Evolutionary conservation across 2,888 invertebrate species (phyloP).

Genomic region (Thyatira batis): DNA sequence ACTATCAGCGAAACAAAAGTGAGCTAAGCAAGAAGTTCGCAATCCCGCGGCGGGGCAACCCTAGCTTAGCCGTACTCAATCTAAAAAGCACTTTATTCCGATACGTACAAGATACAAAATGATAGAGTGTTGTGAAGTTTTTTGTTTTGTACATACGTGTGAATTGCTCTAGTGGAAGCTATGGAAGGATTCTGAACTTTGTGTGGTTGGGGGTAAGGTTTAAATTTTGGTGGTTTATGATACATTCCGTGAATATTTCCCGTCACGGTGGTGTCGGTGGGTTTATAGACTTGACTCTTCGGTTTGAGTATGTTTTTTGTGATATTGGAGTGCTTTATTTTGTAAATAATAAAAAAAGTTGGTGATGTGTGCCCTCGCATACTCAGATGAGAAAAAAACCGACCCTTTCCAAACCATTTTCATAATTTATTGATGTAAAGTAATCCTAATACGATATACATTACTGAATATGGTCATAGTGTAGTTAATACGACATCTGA

Average conservation of each 20-base stretch:
- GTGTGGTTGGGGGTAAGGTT: constrained; percentile 17
- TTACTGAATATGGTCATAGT: too few relatives aligned
- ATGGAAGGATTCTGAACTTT: constrained; percentile 31
- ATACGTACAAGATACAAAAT: constrained; percentile 12
- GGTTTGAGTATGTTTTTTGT: constrained; percentile 36
- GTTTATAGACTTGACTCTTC: constrained; percentile 37
- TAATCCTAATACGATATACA: too few relatives aligned
- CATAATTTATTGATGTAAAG: too few relatives aligned
- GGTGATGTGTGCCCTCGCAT: constrained; percentile 29
- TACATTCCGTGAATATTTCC: constrained; percentile 32
- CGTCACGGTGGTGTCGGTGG: constrained; percentile 38
- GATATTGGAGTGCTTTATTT: constrained; percentile 28
- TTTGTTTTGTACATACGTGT: constrained; percentile 27
- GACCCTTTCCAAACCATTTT: too few relatives aligned
- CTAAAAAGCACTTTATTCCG: constrained; percentile 32
- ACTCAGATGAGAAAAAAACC: constrained; percentile 7
- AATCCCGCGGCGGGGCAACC: constrained; percentile 33
- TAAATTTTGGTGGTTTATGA: constrained; percentile 18
- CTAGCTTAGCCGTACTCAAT: constrained; percentile 10
- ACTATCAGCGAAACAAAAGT: constrained; percentile 62
- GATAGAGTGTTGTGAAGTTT: constrained; percentile 15
- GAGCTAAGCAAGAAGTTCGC: constrained; percentile 55
- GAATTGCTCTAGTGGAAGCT: constrained; percentile 27
- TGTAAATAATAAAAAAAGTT: constrained; percentile 13
- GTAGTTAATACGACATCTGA: too few relatives aligned